phyloP scores from a whole-genome alignment of 2,888 invertebrate genomes.

The Pseudococcus jackbeardsleyi region DNA sequence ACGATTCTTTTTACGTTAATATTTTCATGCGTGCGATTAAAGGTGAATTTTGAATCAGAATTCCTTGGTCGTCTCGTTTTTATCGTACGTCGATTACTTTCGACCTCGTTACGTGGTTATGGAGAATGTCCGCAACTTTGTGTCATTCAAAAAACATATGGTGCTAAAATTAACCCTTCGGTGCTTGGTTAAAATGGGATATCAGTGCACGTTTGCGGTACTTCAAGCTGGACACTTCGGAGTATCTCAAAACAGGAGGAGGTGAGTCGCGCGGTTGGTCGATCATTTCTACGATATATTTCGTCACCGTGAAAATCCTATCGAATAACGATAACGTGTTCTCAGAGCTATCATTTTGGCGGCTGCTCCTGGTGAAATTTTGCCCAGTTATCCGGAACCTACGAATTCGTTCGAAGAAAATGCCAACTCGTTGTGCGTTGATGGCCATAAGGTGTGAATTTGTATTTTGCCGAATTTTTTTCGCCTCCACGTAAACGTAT shows the following conservation, averaged over 20 bases:
- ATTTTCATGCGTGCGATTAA: neutral
- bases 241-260: constrained; percentile 83
- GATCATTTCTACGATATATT: neutral
- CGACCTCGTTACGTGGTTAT: constrained; percentile 85
- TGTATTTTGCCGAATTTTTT: too few species aligned
- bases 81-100: constrained; percentile 89
- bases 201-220: constrained; percentile 89
- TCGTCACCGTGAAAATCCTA: neutral
- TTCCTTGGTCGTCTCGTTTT: constrained; percentile 84
- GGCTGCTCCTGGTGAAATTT: constrained; percentile 81
- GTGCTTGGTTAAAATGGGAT: constrained; percentile 85
- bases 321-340: neutral
- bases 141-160: constrained; percentile 84
- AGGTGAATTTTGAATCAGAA: constrained; percentile 71
- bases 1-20: neutral
- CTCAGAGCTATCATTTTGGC: constrained; percentile 81
- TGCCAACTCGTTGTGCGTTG: constrained; percentile 74
- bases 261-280: constrained; percentile 70
- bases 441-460: constrained; percentile 73
- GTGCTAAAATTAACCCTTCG: constrained; percentile 84
- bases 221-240: constrained; percentile 89
- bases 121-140: constrained; percentile 90
- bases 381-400: constrained; percentile 85
- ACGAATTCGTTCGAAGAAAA: constrained; percentile 81
- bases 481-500: too few species aligned